Conservation (phyloP, 2,888 invertebrate genomes). For the Tenthredo notha region DNA sequence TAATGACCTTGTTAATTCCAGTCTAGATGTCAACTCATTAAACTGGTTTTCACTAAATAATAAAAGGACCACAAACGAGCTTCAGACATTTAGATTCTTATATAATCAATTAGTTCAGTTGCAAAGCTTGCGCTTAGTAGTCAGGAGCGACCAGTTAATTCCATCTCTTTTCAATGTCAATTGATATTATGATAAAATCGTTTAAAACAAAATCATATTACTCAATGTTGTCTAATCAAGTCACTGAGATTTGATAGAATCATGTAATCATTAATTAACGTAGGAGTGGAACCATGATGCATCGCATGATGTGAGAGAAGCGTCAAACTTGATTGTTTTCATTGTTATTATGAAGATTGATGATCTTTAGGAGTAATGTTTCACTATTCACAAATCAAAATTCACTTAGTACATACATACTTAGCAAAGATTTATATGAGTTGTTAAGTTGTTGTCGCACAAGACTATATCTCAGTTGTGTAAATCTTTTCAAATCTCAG, state of each 20-base stretch:
- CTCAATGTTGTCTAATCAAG: neutral
- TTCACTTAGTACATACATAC: neutral
- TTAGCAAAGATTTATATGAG: neutral
- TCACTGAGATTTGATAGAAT: neutral
- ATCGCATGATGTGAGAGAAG: neutral
- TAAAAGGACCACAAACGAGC: neutral
- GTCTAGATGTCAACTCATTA: neutral
- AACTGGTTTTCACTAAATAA: neutral
- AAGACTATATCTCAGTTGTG: neutral
- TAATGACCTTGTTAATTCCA: constrained; percentile 2
- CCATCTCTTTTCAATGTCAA: neutral
- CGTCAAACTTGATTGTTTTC: neutral
- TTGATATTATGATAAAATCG: neutral
- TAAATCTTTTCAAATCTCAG: neutral
- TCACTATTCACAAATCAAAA: neutral
- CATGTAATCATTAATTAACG: neutral
- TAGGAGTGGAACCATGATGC: neutral
- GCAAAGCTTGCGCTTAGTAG: neutral
- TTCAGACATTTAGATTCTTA: neutral
- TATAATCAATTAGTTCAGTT: neutral
- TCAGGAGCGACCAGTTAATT: neutral
- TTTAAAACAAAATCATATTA: neutral
- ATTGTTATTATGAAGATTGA: neutral
- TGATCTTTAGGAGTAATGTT: neutral
- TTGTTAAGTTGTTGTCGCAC: neutral